A percentile compares a stretch with the other conserved stretches of the same genome.
These are phyloP conservation scores for Lagocephalus sceleratus DNA, from an alignment of 2,797 vertebrate genomes.

Conservation along the genomic window DNA sequence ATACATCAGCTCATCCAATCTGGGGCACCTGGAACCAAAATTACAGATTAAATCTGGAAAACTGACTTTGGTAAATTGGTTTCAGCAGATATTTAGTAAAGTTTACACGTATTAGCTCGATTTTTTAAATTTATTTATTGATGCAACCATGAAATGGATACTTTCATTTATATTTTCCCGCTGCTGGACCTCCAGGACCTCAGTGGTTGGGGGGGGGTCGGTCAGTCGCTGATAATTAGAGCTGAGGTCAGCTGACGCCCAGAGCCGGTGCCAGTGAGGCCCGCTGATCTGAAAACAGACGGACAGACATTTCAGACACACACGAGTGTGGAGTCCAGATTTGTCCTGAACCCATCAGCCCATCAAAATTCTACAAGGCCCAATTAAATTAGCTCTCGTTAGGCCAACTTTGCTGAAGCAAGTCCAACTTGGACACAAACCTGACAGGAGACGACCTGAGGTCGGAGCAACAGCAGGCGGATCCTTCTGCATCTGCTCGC, in stretches of 20 bases:
- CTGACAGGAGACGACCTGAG: not conserved
- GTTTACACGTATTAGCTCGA: no score
- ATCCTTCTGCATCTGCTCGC: no score
- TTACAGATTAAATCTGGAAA: no score
- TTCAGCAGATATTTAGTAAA: no score
- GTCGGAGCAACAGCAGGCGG: not conserved
- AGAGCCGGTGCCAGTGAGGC: not conserved
- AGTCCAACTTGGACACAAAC: not conserved
- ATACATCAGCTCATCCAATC: no score
- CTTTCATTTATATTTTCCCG: no score
- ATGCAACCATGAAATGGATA: no score
- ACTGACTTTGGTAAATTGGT: no score
- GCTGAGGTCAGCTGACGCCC: slow-evolving; percentile 23
- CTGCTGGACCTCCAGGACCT: no score
- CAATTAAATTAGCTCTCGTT: not conserved
- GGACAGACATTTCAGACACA: slow-evolving; percentile 10
- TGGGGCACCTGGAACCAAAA: no score
- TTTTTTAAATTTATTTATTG: no score
- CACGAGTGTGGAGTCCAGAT: not conserved
- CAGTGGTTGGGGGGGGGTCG: not conserved
- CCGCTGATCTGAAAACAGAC: slow-evolving; percentile 4
- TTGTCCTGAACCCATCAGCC: no score
- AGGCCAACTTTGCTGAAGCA: not conserved
- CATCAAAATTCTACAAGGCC: not conserved
- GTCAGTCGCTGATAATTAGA: slow-evolving; percentile 8